Base-by-base conservation (phyloP, 2,113 vertebrate genomes). In the Labeo catla region DNA sequence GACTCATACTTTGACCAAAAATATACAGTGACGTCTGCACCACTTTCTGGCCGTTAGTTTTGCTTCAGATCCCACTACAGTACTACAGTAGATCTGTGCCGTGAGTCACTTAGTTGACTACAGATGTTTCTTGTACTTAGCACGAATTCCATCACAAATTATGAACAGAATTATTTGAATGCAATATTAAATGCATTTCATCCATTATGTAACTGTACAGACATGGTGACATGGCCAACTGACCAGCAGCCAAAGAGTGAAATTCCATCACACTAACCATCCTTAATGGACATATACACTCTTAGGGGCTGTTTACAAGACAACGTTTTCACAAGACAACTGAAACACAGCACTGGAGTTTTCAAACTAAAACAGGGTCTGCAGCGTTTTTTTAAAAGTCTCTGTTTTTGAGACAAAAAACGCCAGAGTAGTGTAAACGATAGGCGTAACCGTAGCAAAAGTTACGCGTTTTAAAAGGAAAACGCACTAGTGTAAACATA, bases 31-130 rank as follows among this genome's bases (percentile, higher is more conserved):
- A 34, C 0, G 61, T 82, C 81, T 81, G 43, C 43, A 8, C 36
- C n/a, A 23, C 59, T 66, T 81, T 81, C n/a, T 81, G 39, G 39
- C n/a, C 43, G 28, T 28, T 65, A 2, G 21, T 49, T 76, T 81
- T 8, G 1, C 19, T 57, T 57, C 50, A 78, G 15, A 78, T 50
- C 74, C 66, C 8, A 39, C 3, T 45, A 34, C 12, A 77, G 28
- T 8, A 16, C 8, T 77, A 61, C 57, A 61, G 57, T 61, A 19
- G 13, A 78, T 78, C 16, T 78, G 36, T 13, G 36, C 54, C 52
- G 43, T 23, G 77, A 43, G 52, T n/a, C 36, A 7, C 34, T 59
- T 21, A 50, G 1, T 4, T 36, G 50, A 54, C 76, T 36, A 54
- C 50, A 34, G 13, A 36, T 77, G 50, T 19, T 54, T 77, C 76